A percentile compares a stretch with the other conserved stretches of the same genome.
These are phyloP conservation scores for Eubasilissa splendida DNA, from an alignment of 2,888 invertebrate species.

Conservation along the genomic window DNA sequence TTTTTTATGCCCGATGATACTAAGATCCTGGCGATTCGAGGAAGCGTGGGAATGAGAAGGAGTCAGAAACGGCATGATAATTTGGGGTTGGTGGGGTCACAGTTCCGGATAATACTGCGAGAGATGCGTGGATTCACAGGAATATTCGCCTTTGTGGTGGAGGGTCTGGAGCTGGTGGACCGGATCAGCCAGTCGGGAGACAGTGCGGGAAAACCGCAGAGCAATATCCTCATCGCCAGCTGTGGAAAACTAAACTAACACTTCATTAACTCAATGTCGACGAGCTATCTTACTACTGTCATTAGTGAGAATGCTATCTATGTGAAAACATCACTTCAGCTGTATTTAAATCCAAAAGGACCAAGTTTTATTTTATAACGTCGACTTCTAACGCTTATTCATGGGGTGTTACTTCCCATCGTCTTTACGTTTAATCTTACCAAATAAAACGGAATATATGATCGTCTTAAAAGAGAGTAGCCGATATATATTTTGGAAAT, in stretches of 20 bases:
- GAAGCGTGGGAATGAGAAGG: constrained; percentile 86
- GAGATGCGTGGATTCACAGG: constrained; percentile 89
- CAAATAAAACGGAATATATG: constrained; percentile 23
- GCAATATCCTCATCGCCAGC: constrained; percentile 80
- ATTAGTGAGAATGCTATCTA: constrained; percentile 4
- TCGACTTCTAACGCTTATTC: constrained; percentile 35
- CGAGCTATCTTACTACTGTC: not conserved
- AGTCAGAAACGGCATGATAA: constrained; percentile 87
- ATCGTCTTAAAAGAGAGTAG: constrained; percentile 36
- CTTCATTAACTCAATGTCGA: constrained; percentile 4
- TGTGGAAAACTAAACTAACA: constrained; percentile 80
- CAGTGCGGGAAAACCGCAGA: constrained; percentile 84
- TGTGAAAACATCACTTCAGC: constrained; percentile 26
- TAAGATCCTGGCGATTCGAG: constrained; percentile 81
- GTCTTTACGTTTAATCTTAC: constrained; percentile 41
- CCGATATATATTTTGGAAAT: constrained; percentile 55
- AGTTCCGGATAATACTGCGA: constrained; percentile 85
- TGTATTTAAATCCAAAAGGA: constrained; percentile 32
- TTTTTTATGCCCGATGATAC: constrained; percentile 89
- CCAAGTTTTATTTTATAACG: constrained; percentile 44
- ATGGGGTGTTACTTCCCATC: constrained; percentile 34
- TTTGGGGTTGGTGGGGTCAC: constrained; percentile 87
- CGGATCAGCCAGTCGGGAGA: constrained; percentile 85
- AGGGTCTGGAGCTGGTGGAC: constrained; percentile 85
- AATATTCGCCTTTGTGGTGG: constrained; percentile 86